phyloP scores from a whole-genome alignment of 2,888 invertebrate genomes.

The Rapana venosa region DNA sequence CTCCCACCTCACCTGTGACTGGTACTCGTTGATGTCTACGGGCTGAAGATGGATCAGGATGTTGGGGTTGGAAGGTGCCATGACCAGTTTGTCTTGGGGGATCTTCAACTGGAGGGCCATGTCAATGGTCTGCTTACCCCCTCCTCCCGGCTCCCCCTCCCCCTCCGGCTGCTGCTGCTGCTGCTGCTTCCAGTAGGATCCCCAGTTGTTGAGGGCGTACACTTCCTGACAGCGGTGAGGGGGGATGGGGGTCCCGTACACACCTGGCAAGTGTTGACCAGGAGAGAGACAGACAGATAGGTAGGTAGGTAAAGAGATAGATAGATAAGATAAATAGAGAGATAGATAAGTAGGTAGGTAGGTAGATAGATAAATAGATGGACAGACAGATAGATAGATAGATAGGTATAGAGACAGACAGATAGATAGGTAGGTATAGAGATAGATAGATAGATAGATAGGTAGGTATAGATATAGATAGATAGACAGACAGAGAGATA shows the following conservation, averaged over 20 bases:
- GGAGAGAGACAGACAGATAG: no score
- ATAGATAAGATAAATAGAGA: no score
- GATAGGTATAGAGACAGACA: no score
- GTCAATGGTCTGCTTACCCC: not conserved
- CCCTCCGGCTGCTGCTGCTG: not conserved
- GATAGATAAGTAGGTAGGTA: no score
- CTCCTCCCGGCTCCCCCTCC: not conserved
- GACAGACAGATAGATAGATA: no score
- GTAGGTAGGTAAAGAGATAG: no score
- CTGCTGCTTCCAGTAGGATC: slow-evolving; percentile 20
- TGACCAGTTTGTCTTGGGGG: not conserved
- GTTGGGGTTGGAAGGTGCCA: slow-evolving; percentile 5
- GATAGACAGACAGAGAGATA: no score
- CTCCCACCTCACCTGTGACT: slow-evolving; percentile 11
- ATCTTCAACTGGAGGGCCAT: slow-evolving; percentile 4
- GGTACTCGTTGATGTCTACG: slow-evolving; percentile 7
- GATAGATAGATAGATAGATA: no score
- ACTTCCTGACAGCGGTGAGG: slow-evolving; percentile 8
- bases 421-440: no score
- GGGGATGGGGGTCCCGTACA: slow-evolving; percentile 22
- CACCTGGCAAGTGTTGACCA: not conserved
- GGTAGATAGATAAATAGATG: no score
- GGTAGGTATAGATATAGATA: no score
- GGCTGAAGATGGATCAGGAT: not conserved
- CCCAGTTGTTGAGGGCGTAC: slow-evolving; percentile 1